Evolutionary conservation across 2,113 vertebrate genomes (phyloP).

Genomic region (Corythornis vintsioides): DNA sequence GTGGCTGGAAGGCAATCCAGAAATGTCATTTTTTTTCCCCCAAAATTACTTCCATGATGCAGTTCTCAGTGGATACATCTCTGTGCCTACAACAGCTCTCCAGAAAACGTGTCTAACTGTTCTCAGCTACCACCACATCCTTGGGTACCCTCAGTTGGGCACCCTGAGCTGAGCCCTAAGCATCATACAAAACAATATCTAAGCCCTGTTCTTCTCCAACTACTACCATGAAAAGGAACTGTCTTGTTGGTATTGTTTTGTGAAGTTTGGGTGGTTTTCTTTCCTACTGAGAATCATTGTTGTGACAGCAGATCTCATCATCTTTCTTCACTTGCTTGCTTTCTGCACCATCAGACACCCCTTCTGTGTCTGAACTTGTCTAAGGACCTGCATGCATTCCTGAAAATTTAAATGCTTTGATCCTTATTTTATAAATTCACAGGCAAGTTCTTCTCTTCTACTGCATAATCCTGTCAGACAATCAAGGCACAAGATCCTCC

Average conservation of each 20-base stretch:
- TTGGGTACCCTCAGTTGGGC: not conserved
- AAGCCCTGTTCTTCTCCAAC: not conserved
- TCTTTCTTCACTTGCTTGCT: not conserved
- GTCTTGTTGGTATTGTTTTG: not conserved
- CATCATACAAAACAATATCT: no score
- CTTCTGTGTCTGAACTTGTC: not conserved
- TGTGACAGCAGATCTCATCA: not conserved
- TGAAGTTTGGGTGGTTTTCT: not conserved
- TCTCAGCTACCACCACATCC: not conserved
- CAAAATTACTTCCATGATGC: not conserved
- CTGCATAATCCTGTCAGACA: not conserved
- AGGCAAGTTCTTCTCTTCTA: not conserved
- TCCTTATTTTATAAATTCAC: not conserved
- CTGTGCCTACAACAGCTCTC: not conserved
- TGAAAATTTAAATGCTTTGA: not conserved
- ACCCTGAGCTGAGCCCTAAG: not conserved
- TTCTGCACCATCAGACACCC: not conserved
- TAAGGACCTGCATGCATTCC: accelerated
- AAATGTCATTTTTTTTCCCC: not conserved
- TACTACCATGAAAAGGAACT: not conserved
- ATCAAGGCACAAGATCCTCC: not conserved
- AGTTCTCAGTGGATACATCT: not conserved
- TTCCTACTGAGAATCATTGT: not conserved
- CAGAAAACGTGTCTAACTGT: not conserved
- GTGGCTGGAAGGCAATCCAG: not conserved